phyloP scores from a whole-genome alignment of 2,888 invertebrate genomes.

The Sussaba pulchella region DNA sequence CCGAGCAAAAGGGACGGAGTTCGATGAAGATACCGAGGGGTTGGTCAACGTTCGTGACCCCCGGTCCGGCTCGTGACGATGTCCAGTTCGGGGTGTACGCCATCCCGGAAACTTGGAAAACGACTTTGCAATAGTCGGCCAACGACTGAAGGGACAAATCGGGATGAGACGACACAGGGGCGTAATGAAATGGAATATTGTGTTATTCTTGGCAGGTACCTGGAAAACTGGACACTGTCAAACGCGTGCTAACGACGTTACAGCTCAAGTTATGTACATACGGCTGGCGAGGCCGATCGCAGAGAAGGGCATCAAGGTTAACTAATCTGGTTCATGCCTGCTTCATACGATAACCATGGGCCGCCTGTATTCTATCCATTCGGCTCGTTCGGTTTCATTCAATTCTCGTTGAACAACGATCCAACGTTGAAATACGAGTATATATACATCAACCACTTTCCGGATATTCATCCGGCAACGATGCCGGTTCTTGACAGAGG shows the following conservation, averaged over 20 bases:
- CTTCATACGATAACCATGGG: constrained; percentile 40
- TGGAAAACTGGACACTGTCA: constrained; percentile 33
- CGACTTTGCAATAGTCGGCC: constrained; percentile 45
- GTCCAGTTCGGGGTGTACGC: constrained; percentile 29
- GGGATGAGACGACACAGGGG: constrained; percentile 8
- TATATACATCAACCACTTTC: constrained; percentile 40
- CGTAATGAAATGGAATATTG: background rate
- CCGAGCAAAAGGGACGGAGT: background rate
- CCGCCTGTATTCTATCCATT: constrained; percentile 15
- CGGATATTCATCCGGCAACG: constrained; percentile 53
- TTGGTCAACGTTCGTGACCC: constrained; percentile 67
- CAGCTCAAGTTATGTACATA: constrained; percentile 11
- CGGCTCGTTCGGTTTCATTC: constrained; percentile 36
- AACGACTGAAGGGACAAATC: too few relatives aligned
- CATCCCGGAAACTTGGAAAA: constrained; percentile 63
- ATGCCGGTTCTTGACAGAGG: constrained; percentile 53
- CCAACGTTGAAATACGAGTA: constrained; percentile 46
- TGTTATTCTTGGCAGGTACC: constrained; percentile 35
- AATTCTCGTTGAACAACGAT: constrained; percentile 59
- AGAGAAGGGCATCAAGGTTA: too few relatives aligned
- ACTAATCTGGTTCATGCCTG: background rate
- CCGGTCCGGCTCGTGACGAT: constrained; percentile 56
- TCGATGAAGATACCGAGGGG: constrained; percentile 25
- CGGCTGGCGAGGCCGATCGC: constrained; percentile 41
- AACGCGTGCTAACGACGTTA: constrained; percentile 70